Evolutionary conservation across 2,113 vertebrate species (phyloP), one percentile per base, ranked within the genome.

Genomic region (Podarcis cretensis): DNA sequence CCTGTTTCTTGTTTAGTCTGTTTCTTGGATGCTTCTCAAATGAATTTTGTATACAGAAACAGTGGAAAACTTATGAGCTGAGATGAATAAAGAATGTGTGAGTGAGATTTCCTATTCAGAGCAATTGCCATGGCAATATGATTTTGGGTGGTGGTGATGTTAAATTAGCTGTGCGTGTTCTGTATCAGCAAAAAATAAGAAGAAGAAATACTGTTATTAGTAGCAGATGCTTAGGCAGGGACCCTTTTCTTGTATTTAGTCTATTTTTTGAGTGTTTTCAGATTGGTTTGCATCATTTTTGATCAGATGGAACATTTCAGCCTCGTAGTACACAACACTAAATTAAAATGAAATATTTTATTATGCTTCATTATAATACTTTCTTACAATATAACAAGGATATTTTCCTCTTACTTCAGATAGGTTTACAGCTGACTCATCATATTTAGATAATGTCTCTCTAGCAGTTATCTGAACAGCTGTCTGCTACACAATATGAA

Each of bases 261-360:
- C 81, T 88, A 48, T 77, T 88, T 75, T 68, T 7, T 76, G 87
- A 88, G 81, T 88, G 71, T 88, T 59, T 83, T 65, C n/a, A 83
- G 80, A 88, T 66, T 32, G 37, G 80, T 83, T 83, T 65, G 76
- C 1, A 48, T 77, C 76, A 76, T 27, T 68, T 54, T 65, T 76
- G 16, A 76, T 76, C 37, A 77, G 20, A 76, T 66, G 80, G 81
- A 76, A 76, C 69, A 37, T 83, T 66, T 83, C 30, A 65, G 40
- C 40, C 16, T 21, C 68, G 63, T 27, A 80, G 54, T 76, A 83
- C 35, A 80, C 77, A 66, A 83, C 87, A 88, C 80, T 35, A 83
- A n/a, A 66, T 83, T 88, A 88, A 83, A 74, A 75, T 43, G 68
- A 30, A 81, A 40, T 63, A 57, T 81, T 43, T 74, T 16, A 25